These are phyloP conservation scores for Eciton burchellii DNA, from an alignment of 1,140 invertebrate genomes.

Conservation along the genomic window DNA sequence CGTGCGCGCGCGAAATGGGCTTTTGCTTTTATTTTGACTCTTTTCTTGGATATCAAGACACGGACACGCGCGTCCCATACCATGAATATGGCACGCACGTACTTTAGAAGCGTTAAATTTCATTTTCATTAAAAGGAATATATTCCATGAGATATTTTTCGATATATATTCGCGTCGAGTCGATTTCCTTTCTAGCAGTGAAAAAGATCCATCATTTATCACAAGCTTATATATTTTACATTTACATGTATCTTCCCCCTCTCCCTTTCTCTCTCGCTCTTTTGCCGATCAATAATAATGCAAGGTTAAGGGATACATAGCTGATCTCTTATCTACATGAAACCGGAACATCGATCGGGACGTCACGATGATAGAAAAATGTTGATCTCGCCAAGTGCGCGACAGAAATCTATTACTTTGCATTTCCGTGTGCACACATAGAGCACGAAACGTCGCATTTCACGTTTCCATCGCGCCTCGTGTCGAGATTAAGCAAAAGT, in stretches of 20 bases:
- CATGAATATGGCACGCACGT: background rate
- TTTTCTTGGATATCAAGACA: background rate
- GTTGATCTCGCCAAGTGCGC: background rate
- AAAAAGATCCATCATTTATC: background rate
- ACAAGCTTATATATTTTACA: no score
- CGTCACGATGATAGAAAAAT: background rate
- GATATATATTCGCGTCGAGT: background rate
- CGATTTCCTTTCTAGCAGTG: no score
- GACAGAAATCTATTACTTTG: constrained; percentile 28
- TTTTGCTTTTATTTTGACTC: background rate
- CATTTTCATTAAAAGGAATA: constrained; percentile 5
- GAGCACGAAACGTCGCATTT: constrained; percentile 9
- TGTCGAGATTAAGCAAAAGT: constrained; percentile 17
- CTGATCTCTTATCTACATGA: background rate
- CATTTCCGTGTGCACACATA: background rate
- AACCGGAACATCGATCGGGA: background rate
- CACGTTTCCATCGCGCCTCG: constrained; percentile 9
- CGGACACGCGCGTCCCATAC: background rate
- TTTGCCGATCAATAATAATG: no score
- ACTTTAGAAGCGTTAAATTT: background rate
- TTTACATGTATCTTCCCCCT: no score
- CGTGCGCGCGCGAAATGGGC: background rate
- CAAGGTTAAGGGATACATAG: no score
- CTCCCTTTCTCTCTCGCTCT: no score
- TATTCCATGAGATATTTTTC: background rate